These are phyloP conservation scores for Bombus confusus DNA, from an alignment of 1,140 invertebrate genomes.

Conservation along the genomic window DNA sequence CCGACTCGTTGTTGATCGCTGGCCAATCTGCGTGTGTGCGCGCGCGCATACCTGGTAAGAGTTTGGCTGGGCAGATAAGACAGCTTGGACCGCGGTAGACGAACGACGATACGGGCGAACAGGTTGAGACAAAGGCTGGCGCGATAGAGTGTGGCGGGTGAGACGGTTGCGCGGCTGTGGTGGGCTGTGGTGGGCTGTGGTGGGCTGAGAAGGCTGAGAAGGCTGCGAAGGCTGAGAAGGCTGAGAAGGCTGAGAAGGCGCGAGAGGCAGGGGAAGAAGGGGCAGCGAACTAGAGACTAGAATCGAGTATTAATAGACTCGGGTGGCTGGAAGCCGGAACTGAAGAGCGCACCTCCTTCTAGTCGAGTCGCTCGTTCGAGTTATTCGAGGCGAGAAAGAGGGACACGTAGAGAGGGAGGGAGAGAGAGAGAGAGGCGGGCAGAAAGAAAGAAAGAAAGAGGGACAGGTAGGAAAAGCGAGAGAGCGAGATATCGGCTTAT, in stretches of 20 bases:
- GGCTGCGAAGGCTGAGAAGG: too few species aligned
- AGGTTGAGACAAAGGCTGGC: slow-evolving; percentile 48
- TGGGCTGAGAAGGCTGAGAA: too few species aligned
- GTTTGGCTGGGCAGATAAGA: background rate
- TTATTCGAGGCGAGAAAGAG: slow-evolving; percentile 3
- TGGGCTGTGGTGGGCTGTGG: too few species aligned
- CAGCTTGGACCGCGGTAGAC: background rate
- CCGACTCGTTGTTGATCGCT: too few species aligned
- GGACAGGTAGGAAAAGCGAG: slow-evolving; percentile 13
- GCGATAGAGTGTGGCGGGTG: slow-evolving; percentile 11
- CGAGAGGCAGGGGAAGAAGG: background rate
- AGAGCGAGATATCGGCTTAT: slow-evolving; percentile 48
- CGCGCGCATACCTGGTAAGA: too few species aligned
- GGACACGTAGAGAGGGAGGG: background rate
- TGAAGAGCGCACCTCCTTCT: slow-evolving; percentile 60
- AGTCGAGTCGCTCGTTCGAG: slow-evolving; percentile 57
- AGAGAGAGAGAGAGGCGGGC: background rate
- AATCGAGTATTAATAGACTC: slow-evolving; percentile 68
- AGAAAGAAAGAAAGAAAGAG: background rate
- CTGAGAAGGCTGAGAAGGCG: too few species aligned
- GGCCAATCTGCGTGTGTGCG: too few species aligned
- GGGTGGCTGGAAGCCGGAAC: slow-evolving; percentile 66
- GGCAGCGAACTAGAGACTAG: slow-evolving; percentile 53
- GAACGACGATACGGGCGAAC: slow-evolving; percentile 37
- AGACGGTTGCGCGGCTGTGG: too few species aligned